Evolutionary conservation across 2,797 vertebrate species (phyloP).

Genomic region (Pterois miles): DNA sequence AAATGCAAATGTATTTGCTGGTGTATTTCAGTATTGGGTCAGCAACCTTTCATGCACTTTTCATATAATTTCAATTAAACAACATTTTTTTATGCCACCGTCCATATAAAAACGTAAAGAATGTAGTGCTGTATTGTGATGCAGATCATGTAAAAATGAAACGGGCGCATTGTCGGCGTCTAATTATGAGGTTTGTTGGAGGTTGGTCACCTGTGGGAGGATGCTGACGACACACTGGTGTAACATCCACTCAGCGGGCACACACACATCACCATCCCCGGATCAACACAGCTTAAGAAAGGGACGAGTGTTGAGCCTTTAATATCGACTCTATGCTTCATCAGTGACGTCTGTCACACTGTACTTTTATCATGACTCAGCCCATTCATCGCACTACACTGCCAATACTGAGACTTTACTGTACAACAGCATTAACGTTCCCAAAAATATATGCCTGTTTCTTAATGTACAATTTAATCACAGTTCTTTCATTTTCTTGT

Average conservation of each 20-base stretch:
- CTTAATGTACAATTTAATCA: not conserved
- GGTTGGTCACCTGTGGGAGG: slow-evolving; percentile 26
- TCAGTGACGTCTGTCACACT: slow-evolving; percentile 17
- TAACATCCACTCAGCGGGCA: slow-evolving; percentile 52
- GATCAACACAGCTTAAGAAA: slow-evolving; percentile 60
- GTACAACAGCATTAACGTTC: not conserved
- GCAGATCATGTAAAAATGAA: not conserved
- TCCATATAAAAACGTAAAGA: not conserved
- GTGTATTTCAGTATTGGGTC: slow-evolving; percentile 11
- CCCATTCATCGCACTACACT: slow-evolving; percentile 14
- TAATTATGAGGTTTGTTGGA: slow-evolving; percentile 31
- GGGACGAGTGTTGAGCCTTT: slow-evolving; percentile 57
- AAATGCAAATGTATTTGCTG: not conserved
- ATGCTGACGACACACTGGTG: slow-evolving; percentile 43
- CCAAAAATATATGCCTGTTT: not conserved
- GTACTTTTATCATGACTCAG: slow-evolving; percentile 49
- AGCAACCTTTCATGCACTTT: not conserved
- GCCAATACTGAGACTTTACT: not conserved
- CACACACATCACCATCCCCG: slow-evolving; percentile 39
- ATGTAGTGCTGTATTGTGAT: not conserved
- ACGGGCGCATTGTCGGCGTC: slow-evolving; percentile 4
- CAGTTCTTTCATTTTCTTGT: not conserved
- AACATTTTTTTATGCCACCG: not conserved
- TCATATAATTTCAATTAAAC: not conserved
- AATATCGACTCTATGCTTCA: slow-evolving; percentile 49